Base-by-base conservation (phyloP, 2,888 invertebrate species). In the Atherix ibis region DNA sequence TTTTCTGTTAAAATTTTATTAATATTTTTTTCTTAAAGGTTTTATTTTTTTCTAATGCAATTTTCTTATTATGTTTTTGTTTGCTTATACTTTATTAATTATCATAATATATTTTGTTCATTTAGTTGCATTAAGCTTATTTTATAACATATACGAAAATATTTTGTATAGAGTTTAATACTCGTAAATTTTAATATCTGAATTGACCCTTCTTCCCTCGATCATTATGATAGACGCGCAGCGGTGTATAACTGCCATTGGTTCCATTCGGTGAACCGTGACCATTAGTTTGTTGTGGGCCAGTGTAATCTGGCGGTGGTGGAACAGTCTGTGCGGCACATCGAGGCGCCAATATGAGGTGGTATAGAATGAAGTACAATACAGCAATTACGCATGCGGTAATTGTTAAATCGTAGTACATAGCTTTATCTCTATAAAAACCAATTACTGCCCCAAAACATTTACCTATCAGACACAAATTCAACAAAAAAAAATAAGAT, bases 171-270 rank as follows among this genome's bases (percentile, higher is more conserved):
- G n/a, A n/a, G n/a, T n/a, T n/a, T n/a, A n/a, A n/a, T n/a, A n/a
- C n/a, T n/a, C n/a, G n/a, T n/a, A n/a, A n/a, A n/a, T 10, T 44
- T 69, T 68, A 83, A 59, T 82, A 83, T 56, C 81, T 73, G 65
- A 82, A 83, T 53, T 82, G 80, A 40, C 80, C 81, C 59, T 82
- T 82, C 52, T 74, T 72, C 41, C 79, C 80, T 49, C 78, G 68
- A 49, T 79, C 78, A 51, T 83, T 82, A 58, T 83, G 82, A 51
- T 83, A 83, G 9, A 83, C 80, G 46, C 81, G 65, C 53, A 83
- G 67, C 2, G 82, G 82, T 12, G 82, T 78, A 52, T 83, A 83
- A 41, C 70, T 74, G 34, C 80, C 79, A 48, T 76, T 77, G 3
- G 68, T 60, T 16, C 58, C 58, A 34, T 66, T 66, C 44, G 71